Base-by-base conservation (phyloP, 2,797 vertebrate species). In the Acanthurus lineatus region DNA sequence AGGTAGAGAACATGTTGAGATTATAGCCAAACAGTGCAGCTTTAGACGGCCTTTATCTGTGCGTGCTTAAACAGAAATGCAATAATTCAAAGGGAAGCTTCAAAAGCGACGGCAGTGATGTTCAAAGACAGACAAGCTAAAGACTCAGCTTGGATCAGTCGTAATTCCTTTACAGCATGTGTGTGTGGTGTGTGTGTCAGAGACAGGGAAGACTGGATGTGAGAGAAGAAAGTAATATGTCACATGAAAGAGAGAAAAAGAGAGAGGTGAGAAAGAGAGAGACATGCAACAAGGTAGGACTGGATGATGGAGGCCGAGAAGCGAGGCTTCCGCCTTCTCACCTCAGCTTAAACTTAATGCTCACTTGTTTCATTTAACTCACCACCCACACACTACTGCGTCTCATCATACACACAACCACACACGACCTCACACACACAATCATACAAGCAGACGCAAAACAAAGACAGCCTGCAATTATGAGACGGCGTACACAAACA, bases 381-480 rank as follows among this genome's bases (percentile, higher is more conserved):
- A 9, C 88, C 85, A 32, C 91, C 90, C 86, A 89, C 90, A 82
- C 77, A 60, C 67, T 53, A 44, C 67, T 56, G 28, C 10, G 4
- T 64, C 59, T 69, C 68, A 22, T 69, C 70, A 7, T 5, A 66
- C 38, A 61, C 62, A 62, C 70, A 77, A 44, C 69, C 53, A 59
- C 57, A 49, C 48, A 44, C 49, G 52, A 35, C 32, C 76, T 57
- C 60, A 66, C 47, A 65, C 58, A 72, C 51, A 76, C 40, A 80
- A 69, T 61, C 75, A 59, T 32, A 62, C 67, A 52, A 63, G 76
- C 73, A 87, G 79, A 91, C 80, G 9, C 73, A 82, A 87, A 91
- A 93, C 85, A 92, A 90, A 91, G 82, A 86, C 83, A 92, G 82
- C 63, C 81, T 72, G 90, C 87, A 92, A 91, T 92, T 93, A 92